Base-by-base conservation (phyloP, 64 coral and sea anemone genomes). In the Actinia equina region DNA sequence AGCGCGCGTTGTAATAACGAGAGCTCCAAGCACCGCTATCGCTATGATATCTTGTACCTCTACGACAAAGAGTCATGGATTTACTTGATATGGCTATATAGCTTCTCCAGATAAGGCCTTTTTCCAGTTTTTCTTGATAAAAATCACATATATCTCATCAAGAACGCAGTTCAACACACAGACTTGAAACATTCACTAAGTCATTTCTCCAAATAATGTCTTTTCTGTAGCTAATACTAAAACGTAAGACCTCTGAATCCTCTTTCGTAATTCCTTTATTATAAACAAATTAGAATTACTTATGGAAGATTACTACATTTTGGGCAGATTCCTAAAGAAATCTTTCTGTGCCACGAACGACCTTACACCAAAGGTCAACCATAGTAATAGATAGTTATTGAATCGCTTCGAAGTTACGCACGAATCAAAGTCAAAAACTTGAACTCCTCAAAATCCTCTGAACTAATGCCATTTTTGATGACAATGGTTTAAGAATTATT, bases 251-350 rank as follows among this genome's bases (percentile, higher is more conserved):
- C 49, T 52, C 49, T 6, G 20, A 81, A 81, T 81, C 78, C 78
- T 23, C 49, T 81, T 23, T 81, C 6, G 2, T 44, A 52, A 52
- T 49, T 25, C 43, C 18, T 81, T 81, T 49, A 81, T 81, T 49
- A 81, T 52, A 52, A 81, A 52, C 78, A 81, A 81, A 81, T 81
- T 49, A 49, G 4, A 52, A 44, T 49, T 44, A 81, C 78, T 81
- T 49, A 81, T 3, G 7, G 42, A 18, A 81, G 78, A 81, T 81
- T 81, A 81, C 49, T 44, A 23, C 42, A 81, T 81, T 81, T 81
- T 51, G 78, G 22, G 44, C 42, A 81, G 78, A 81, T 81, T 81
- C 49, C 45, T 49, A 14, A 49, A 81, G 49, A 81, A 79, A 81
- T 52, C 78, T 52, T 81, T 81, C 69, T 49, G 6, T 18, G 7